Percentiles rank a stretch among this genome's conserved stretches.
Evolutionary conservation across 2,113 vertebrate genomes (phyloP).

Genomic region (Daphoenositta chrysoptera): DNA sequence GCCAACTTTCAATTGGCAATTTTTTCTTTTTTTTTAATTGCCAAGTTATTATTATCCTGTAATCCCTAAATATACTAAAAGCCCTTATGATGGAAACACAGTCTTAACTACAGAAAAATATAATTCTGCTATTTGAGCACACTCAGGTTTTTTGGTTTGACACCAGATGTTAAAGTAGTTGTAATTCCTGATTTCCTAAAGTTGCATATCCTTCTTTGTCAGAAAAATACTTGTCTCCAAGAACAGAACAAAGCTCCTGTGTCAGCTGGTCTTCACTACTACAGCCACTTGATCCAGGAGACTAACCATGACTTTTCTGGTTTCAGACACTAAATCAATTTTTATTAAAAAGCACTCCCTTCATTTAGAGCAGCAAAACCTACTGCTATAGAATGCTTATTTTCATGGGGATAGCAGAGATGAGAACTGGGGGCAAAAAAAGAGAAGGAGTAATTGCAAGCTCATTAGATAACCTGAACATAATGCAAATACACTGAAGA

Average conservation of each 20-base stretch:
- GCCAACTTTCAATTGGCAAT: background rate
- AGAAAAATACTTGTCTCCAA: background rate
- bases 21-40: background rate
- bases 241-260: background rate
- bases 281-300: conserved; percentile 17
- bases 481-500: background rate
- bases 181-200: background rate
- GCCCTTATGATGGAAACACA: background rate
- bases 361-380: conserved; percentile 8
- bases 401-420: background rate
- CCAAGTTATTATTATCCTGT: background rate
- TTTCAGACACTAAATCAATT: conserved; percentile 1
- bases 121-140: background rate
- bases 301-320: background rate
- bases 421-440: background rate
- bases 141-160: background rate
- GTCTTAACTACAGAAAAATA: background rate
- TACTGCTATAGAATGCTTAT: background rate
- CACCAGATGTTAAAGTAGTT: background rate
- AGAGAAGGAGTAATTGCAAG: background rate
- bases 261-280: conserved; percentile 44
- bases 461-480: background rate
- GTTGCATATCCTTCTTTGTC: background rate
- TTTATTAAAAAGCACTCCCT: conserved; percentile 13
- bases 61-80: background rate